These are phyloP conservation scores for Anolis carolinensis DNA, from an alignment of 2,113 vertebrate genomes.

Conservation along the genomic window DNA sequence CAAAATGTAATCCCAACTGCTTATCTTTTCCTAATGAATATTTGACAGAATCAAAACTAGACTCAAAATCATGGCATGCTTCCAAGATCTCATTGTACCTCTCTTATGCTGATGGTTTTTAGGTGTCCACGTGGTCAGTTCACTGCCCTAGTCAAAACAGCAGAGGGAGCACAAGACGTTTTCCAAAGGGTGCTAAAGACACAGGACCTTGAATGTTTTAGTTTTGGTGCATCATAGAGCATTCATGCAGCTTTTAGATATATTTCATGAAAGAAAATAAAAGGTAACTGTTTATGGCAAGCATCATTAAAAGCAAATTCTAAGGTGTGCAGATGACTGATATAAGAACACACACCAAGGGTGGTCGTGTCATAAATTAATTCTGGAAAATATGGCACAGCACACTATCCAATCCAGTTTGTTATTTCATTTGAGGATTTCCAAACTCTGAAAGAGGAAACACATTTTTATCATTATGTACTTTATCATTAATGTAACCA, in stretches of 20 bases:
- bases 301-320: conserved; percentile 46
- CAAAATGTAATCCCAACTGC: not conserved
- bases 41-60: not conserved
- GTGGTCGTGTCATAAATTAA: not conserved
- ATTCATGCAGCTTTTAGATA: not conserved
- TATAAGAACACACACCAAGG: not conserved
- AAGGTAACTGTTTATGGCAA: not conserved
- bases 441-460: not conserved
- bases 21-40: not conserved
- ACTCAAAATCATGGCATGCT: not conserved
- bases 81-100: not conserved
- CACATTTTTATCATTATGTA: not conserved
- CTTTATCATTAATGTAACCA: not conserved
- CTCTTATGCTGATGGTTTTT: not conserved
- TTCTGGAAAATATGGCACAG: not conserved
- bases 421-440: no score
- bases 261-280: conserved; percentile 27
- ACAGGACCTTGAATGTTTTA: not conserved
- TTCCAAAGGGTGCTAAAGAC: not conserved
- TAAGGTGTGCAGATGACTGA: not conserved
- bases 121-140: not conserved
- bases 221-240: conserved; percentile 14
- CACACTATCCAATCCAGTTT: not conserved
- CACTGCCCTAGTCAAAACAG: conserved; percentile 39
- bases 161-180: conserved; percentile 59